These are phyloP conservation scores for Proisotoma minuta DNA, from an alignment of 2,888 invertebrate genomes.

Conservation along the genomic window DNA sequence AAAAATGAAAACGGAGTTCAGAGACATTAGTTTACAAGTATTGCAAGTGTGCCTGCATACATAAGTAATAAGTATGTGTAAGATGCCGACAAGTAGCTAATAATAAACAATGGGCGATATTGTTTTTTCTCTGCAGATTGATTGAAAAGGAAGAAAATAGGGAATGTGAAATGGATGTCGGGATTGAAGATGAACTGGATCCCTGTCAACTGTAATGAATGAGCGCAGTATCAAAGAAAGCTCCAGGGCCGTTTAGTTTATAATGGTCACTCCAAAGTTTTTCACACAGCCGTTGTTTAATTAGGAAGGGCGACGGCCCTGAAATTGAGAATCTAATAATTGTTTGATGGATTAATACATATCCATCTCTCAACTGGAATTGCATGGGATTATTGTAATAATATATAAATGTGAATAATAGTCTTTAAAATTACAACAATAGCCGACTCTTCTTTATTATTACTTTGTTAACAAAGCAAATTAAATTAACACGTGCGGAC, in stretches of 20 bases:
- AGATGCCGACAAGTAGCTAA: constrained; percentile 11
- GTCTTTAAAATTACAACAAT: constrained; percentile 4
- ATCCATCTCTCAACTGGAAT: constrained; percentile 7
- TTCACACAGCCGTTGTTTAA: too few relatives aligned
- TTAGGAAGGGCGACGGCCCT: too few relatives aligned
- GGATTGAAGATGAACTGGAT: constrained; percentile 12
- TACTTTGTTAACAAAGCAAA: constrained; percentile 19
- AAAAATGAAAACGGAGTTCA: too few relatives aligned
- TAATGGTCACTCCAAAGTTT: too few relatives aligned
- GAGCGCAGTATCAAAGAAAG: neutral
- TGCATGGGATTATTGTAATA: neutral
- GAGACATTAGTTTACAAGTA: too few relatives aligned
- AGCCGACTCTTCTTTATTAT: constrained; percentile 2
- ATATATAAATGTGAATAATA: constrained; percentile 5
- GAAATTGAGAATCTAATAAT: too few relatives aligned
- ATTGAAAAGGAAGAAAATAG: constrained; percentile 12
- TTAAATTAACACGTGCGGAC: constrained; percentile 48
- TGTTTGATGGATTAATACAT: constrained; percentile 15
- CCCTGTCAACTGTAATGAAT: constrained; percentile 12
- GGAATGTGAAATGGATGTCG: neutral
- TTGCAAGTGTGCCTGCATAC: too few relatives aligned
- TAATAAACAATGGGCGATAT: constrained; percentile 12
- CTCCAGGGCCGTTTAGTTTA: too few relatives aligned
- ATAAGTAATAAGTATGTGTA: too few relatives aligned
- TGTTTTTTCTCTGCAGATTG: constrained; percentile 5